phyloP scores from a whole-genome alignment of 2,113 vertebrate species.

The Geococcyx californianus region DNA sequence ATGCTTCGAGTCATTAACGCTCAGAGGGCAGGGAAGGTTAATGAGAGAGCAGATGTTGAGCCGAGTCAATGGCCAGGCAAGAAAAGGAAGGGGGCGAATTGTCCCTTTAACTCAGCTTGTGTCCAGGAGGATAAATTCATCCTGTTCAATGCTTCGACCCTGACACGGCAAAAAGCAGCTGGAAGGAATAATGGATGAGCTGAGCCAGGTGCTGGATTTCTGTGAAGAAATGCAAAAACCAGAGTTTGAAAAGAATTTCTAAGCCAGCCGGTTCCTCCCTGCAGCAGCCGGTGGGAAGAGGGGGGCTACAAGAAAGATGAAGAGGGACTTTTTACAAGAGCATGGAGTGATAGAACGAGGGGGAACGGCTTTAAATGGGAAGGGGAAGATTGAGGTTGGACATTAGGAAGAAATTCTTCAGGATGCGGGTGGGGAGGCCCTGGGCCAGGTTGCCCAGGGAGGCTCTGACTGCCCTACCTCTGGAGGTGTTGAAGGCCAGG shows the following conservation, averaged over 20 bases:
- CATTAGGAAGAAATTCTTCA: no score
- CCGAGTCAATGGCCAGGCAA: neutral
- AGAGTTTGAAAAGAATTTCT: neutral
- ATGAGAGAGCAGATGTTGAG: slow-evolving; percentile 36
- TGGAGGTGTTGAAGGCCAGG: no score
- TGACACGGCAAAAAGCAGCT: neutral
- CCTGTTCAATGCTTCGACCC: neutral
- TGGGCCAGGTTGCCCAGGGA: no score
- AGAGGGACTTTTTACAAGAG: no score
- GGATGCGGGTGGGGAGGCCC: no score
- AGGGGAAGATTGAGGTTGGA: no score
- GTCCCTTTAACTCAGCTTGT: neutral
- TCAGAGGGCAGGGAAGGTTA: neutral
- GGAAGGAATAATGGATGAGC: slow-evolving; percentile 34
- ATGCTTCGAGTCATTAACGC: neutral
- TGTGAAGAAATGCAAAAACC: neutral
- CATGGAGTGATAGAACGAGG: no score
- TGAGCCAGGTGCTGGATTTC: neutral
- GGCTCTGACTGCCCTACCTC: no score
- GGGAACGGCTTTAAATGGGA: no score
- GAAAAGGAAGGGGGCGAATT: neutral
- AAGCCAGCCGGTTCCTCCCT: neutral
- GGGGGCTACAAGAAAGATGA: no score
- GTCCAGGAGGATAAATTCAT: neutral
- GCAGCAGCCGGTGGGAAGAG: neutral